Base-by-base conservation (phyloP, 1,140 invertebrate species). In the Papilio xuthus region DNA sequence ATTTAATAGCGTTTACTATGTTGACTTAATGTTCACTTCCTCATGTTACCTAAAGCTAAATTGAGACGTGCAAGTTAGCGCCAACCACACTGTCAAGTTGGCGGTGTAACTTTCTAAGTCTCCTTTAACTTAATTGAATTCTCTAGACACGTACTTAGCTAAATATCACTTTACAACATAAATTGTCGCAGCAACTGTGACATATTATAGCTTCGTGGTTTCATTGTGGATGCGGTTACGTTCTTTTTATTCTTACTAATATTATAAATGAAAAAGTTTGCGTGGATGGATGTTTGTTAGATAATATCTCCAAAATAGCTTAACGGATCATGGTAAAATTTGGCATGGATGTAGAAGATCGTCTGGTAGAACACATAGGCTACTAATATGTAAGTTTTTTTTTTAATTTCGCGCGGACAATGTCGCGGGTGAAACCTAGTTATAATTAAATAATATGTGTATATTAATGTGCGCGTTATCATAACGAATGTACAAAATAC, bases 101-200 rank as follows among this genome's bases (percentile, higher is more conserved):
- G 60, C 23, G 60, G 60, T 63, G 60, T 63, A 63, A 63, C 23
- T 63, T 63, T 15, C 60, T 32, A 28, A 63, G 60, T 63, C 28
- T 63, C 60, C 60, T 28, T 28, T 63, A 63, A 63, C 60, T 63
- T 63, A 63, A 63, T 63, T 28, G 60, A 63, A 63, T 63, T 63
- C 60, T 63, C 60, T 60, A 60, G 60, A 63, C 60, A 63, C 60
- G 60, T 28, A 63, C 60, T 63, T 63, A 60, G 60, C 60, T 28
- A 63, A 63, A 63, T 63, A 63, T 28, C 12, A 63, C 60, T 63
- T 63, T 63, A 23, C 12, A 63, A 63, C 23, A 26, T 56, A 56
- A 20, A 56, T 63, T 63, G 20, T 63, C 23, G 60, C 60, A 12
- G 60, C 26, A 63, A 26, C 60, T 63, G 60, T 63, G 60, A 63